A percentile compares a stretch with the other conserved stretches of the same genome.
Evolutionary conservation across 2,113 vertebrate genomes (phyloP).

Genomic region (Festucalex cinctus): DNA sequence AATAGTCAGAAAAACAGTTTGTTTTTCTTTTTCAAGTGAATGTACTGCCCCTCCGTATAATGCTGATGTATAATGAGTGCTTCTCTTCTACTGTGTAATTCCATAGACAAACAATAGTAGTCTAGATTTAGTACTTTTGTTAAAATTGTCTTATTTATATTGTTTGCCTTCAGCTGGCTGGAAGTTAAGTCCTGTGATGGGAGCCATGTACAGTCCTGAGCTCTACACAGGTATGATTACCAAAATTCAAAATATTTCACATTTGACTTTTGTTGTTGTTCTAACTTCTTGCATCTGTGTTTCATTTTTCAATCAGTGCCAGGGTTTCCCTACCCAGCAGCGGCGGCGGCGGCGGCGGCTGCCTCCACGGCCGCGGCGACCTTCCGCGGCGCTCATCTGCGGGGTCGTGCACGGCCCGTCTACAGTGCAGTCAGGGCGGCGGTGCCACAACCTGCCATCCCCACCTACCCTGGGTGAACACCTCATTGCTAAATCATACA

Average conservation of each 20-base stretch:
- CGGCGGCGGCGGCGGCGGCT: constrained; percentile 76
- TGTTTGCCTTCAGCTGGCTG: constrained; percentile 79
- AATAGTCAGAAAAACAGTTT: too few species aligned
- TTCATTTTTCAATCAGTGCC: constrained; percentile 78
- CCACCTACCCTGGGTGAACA: constrained; percentile 74
- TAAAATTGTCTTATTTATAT: background rate
- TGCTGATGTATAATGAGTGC: too few species aligned
- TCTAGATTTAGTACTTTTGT: background rate
- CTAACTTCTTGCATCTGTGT: background rate
- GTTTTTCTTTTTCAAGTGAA: too few species aligned
- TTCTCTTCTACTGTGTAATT: background rate
- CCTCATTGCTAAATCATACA: background rate
- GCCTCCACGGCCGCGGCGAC: constrained; percentile 79
- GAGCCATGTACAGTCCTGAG: constrained; percentile 98
- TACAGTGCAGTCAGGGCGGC: constrained; percentile 92
- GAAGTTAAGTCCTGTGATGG: constrained; percentile 97
- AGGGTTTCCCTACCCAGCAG: constrained; percentile 92
- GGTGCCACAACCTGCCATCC: constrained; percentile 92
- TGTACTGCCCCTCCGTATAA: too few species aligned
- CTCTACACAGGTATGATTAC: constrained; percentile 89
- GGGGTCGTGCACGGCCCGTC: constrained; percentile 92
- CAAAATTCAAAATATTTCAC: background rate
- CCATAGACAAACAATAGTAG: too few species aligned
- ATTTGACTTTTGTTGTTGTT: background rate
- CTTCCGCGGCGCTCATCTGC: constrained; percentile 93